Conservation (phyloP, 2,113 vertebrate species). For the Passer montanus region DNA sequence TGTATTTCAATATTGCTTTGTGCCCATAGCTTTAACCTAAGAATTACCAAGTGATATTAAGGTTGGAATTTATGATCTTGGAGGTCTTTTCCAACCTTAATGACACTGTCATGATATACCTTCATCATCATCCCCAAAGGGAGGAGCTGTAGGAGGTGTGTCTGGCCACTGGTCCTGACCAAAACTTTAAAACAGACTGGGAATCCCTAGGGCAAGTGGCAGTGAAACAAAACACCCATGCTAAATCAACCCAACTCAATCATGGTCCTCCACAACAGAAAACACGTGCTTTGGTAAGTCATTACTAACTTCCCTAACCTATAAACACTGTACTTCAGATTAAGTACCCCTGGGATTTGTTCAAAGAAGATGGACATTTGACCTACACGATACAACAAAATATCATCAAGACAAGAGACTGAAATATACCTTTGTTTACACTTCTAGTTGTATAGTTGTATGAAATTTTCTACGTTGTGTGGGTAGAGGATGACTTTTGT, state of each 20-base stretch:
- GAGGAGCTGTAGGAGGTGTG: neutral
- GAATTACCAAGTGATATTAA: neutral
- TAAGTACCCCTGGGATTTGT: constrained; percentile 14
- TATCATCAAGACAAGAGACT: constrained; percentile 26
- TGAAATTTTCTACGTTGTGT: neutral
- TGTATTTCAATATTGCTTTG: neutral
- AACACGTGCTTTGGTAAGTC: neutral
- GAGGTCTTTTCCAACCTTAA: neutral
- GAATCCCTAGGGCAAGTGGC: constrained; percentile 11
- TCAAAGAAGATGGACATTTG: constrained; percentile 39
- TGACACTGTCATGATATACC: too few relatives aligned
- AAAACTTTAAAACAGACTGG: constrained; percentile 7
- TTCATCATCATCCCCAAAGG: neutral
- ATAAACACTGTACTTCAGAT: constrained; percentile 23
- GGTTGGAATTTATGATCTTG: neutral
- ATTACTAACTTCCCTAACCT: constrained; percentile 41
- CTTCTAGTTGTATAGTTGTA: constrained; percentile 5
- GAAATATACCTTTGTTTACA: neutral
- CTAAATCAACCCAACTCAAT: neutral
- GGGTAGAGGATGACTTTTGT: neutral
- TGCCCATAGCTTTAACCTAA: neutral
- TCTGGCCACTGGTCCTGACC: neutral
- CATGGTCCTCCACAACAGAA: neutral
- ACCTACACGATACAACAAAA: neutral
- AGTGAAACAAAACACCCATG: constrained; percentile 13